Base-by-base conservation (phyloP, 2,113 vertebrate species). In the Illadopsis cleaveri region DNA sequence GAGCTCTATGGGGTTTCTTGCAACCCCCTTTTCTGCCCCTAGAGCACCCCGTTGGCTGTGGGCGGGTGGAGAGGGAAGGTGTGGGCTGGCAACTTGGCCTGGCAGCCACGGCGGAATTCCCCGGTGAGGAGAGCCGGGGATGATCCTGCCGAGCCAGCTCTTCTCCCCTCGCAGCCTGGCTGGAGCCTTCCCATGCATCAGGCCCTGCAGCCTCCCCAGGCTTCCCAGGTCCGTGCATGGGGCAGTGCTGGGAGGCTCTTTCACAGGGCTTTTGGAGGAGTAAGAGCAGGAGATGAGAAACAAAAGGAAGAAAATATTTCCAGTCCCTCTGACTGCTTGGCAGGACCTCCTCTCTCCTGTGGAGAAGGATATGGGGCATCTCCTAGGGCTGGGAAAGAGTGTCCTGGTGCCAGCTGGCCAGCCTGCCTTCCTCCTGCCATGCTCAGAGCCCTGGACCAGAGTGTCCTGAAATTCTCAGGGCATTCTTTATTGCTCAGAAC, bases 11-110 rank as follows among this genome's bases (percentile, higher is more conserved):
- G 18, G 35, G 11, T 47, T 61, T 20, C 80, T 33, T n/a, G 56
- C 58, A 27, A 8, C 11, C 50, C 37, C 35, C 12, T 68, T 50
- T 51, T 20, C 45, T 9, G 1, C 25, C 38, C 48, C 50, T 1
- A 1, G 37, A 51, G 66, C 72, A 8, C 25, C 42, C 28, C 0
- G 0, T 17, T 24, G 22, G 33, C 54, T 47, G 9, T n/a, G 77
- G 45, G 42, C 0, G 5, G 40, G 18, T 19, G 51, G 51, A 27
- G 70, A 75, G 86, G 79, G 91, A 82, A 66, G 73, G 8, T 1
- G 20, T n/a, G 72, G 61, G 80, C 58, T 57, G 76, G 89, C 54
- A 73, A 48, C 79, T 51, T 20, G 73, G 90, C 62, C 85, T 77
- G 50, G 65, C 10, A 23, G 93, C 81, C 81, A 65, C 0, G 4